phyloP scores from a whole-genome alignment of 2,113 vertebrate genomes.

The Poicephalus gulielmi region DNA sequence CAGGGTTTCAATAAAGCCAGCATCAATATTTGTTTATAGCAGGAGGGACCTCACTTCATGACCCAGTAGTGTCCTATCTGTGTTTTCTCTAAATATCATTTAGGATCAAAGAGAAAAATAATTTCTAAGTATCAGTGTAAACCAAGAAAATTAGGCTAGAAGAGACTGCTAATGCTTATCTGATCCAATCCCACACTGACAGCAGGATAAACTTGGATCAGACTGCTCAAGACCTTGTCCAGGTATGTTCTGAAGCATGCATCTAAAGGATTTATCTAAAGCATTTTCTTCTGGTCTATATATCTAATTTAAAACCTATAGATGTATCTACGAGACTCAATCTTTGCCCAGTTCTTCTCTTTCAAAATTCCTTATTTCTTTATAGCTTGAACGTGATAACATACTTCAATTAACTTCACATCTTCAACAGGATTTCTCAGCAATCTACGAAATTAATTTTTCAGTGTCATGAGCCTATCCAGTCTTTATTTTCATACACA shows the following conservation, averaged over 20 bases:
- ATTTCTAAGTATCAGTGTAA: not conserved
- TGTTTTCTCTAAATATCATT: not conserved
- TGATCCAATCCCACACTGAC: not conserved
- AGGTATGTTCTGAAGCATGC: not conserved
- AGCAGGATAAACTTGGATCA: not conserved
- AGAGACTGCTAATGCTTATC: not conserved
- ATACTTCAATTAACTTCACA: conserved; percentile 28
- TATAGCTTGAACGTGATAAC: not conserved
- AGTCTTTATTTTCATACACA: not conserved
- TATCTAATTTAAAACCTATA: not conserved
- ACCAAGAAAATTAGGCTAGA: not conserved
- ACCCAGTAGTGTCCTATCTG: not conserved
- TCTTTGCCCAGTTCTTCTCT: not conserved
- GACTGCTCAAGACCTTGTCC: not conserved
- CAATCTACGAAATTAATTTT: conserved; percentile 12
- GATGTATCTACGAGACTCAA: not conserved
- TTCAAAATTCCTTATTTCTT: not conserved
- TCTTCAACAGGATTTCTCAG: conserved; percentile 1
- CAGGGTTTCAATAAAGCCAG: fast-evolving
- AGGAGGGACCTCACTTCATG: not conserved
- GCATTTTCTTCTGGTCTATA: not conserved
- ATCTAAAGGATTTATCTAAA: not conserved
- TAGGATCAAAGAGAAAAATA: not conserved
- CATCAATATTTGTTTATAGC: not conserved
- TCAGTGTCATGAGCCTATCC: not conserved